Evolutionary conservation across 2,888 invertebrate species (phyloP).

Genomic region (Pyrgus malvae): DNA sequence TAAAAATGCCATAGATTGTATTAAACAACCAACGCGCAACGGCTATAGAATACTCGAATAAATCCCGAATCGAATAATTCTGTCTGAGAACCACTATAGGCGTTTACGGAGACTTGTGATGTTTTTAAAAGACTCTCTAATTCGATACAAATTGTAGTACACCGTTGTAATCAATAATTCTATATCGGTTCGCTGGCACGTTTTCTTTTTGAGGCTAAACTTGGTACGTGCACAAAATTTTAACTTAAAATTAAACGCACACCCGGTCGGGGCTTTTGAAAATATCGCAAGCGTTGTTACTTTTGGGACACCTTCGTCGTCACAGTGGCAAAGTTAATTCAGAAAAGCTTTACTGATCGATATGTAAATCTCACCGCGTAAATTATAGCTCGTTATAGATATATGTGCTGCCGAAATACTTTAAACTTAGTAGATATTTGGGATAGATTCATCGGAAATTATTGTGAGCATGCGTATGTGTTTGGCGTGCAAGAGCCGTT

Average conservation of each 20-base stretch:
- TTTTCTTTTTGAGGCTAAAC: conserved; percentile 5
- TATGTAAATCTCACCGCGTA: conserved; percentile 67
- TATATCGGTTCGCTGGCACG: conserved; percentile 7
- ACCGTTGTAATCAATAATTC: neutral
- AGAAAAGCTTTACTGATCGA: conserved; percentile 59
- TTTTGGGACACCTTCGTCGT: conserved; percentile 34
- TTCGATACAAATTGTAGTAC: conserved; percentile 11
- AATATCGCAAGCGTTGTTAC: conserved; percentile 58
- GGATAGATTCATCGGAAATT: conserved; percentile 46
- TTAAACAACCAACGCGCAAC: no score
- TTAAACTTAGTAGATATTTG: conserved; percentile 53
- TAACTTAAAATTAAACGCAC: conserved; percentile 49
- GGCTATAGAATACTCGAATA: no score
- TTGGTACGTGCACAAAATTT: conserved; percentile 21
- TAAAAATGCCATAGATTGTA: no score
- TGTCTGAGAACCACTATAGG: conserved; percentile 22
- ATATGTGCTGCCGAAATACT: conserved; percentile 57
- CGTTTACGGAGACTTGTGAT: conserved; percentile 49
- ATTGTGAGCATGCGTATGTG: conserved; percentile 30
- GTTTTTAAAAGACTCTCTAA: conserved; percentile 54
- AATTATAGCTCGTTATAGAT: conserved; percentile 60
- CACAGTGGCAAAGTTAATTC: conserved; percentile 45
- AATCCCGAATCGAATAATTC: neutral
- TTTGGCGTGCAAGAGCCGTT: neutral
- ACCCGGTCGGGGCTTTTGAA: conserved; percentile 50